Percentiles rank a stretch among this genome's conserved stretches.
phyloP scores from a whole-genome alignment of 2,113 vertebrate species.

The Alces alces region DNA sequence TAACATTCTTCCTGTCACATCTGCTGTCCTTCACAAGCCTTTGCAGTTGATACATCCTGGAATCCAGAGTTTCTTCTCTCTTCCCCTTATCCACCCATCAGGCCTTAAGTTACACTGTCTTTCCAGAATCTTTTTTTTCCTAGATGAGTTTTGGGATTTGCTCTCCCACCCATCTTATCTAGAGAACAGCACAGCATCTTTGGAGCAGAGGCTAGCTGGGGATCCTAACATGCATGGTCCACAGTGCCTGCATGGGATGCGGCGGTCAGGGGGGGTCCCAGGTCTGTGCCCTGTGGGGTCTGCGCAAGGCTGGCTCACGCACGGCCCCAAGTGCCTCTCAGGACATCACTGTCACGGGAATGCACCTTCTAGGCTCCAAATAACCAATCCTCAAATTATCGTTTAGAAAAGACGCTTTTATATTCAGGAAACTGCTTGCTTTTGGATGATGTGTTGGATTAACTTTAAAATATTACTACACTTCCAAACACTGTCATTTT shows the following conservation, averaged over 20 bases:
- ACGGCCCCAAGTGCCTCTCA: neutral
- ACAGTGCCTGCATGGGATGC: accelerated
- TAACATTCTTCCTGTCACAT: neutral
- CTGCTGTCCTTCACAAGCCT: neutral
- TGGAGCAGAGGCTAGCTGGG: neutral
- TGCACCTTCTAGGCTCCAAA: neutral
- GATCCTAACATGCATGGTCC: accelerated
- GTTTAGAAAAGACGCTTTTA: neutral
- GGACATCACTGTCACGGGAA: neutral
- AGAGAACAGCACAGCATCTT: neutral
- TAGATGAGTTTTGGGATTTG: neutral
- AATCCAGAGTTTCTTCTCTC: neutral
- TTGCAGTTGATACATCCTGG: neutral
- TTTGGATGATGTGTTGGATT: neutral
- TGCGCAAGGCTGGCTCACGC: accelerated
- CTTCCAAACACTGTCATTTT: neutral
- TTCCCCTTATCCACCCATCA: neutral
- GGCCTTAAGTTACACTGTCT: neutral
- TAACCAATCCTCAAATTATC: neutral
- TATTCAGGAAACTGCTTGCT: neutral
- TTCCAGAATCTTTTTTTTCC: neutral
- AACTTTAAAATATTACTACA: neutral
- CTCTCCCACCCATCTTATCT: accelerated
- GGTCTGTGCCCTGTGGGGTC: neutral
- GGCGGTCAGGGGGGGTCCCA: accelerated